phyloP scores from a whole-genome alignment of 2,888 invertebrate species.

The Pediacus dermestoides region DNA sequence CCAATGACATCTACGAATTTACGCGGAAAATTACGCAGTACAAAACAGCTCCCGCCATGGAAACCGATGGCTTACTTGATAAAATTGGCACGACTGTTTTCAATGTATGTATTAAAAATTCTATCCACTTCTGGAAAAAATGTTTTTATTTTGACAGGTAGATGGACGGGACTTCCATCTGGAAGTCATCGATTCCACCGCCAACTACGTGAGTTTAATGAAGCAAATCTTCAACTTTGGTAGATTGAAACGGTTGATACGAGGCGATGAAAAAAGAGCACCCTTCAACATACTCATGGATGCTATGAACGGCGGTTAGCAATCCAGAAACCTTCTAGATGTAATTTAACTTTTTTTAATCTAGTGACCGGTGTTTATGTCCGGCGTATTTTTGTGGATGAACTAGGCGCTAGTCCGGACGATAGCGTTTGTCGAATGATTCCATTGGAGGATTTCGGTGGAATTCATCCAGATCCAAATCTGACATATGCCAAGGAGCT shows the following conservation, averaged over 20 bases:
- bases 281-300: slow-evolving; percentile 86
- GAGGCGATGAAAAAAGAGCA: slow-evolving; percentile 59
- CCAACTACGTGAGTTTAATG: slow-evolving; percentile 87
- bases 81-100: slow-evolving; percentile 66
- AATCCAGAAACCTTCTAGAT: too few relatives aligned
- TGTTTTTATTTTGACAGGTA: slow-evolving; percentile 51
- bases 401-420: slow-evolving; percentile 70
- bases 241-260: slow-evolving; percentile 69
- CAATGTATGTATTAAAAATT: slow-evolving; percentile 50
- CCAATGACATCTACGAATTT: slow-evolving; percentile 81
- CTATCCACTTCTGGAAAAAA: slow-evolving; percentile 10
- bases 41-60: slow-evolving; percentile 72
- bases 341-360: slow-evolving; percentile 9
- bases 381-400: slow-evolving; percentile 78
- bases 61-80: slow-evolving; percentile 63
- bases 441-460: slow-evolving; percentile 93
- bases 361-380: slow-evolving; percentile 96
- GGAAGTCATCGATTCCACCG: slow-evolving; percentile 87
- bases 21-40: slow-evolving; percentile 77
- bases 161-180: slow-evolving; percentile 72
- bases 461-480: slow-evolving; percentile 96
- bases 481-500: slow-evolving; percentile 77
- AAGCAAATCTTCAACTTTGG: slow-evolving; percentile 95
- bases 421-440: slow-evolving; percentile 68
- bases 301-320: slow-evolving; percentile 89